Conservation (phyloP, 2,797 vertebrate species). For the Phyllotis vaccarum region DNA sequence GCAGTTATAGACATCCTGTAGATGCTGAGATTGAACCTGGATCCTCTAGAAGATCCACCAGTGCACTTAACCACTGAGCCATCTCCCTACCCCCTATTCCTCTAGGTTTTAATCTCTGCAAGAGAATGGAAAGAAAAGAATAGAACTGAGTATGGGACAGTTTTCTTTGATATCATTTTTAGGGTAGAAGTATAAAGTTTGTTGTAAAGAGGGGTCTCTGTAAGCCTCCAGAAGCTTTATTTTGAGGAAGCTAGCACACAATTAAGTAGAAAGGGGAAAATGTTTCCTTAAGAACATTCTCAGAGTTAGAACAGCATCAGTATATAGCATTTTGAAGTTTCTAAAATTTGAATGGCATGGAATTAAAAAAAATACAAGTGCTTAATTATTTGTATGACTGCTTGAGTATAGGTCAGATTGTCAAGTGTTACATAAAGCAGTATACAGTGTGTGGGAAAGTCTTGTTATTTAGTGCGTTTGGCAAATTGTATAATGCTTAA, state of each 20-base stretch:
- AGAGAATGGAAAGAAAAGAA: constrained; percentile 9
- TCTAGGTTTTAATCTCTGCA: constrained; percentile 20
- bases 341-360: constrained; percentile 39
- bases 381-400: constrained; percentile 58
- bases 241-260: background rate
- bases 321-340: constrained; percentile 40
- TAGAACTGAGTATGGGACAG: background rate
- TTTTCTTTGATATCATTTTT: constrained; percentile 25
- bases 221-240: background rate
- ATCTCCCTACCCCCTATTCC: background rate
- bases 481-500: constrained; percentile 12
- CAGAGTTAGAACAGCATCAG: constrained; percentile 10
- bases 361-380: background rate
- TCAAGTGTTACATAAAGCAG: constrained; percentile 19
- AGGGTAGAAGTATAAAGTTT: background rate
- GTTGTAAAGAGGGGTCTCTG: background rate
- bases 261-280: constrained; percentile 19
- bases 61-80: no score
- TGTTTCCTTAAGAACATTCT: background rate
- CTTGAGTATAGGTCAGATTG: constrained; percentile 29
- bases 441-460: background rate
- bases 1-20: no score
- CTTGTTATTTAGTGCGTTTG: constrained; percentile 30
- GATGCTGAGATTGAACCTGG: no score
- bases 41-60: no score